Conservation (phyloP, 2,113 vertebrate species). For the Rana temporaria region DNA sequence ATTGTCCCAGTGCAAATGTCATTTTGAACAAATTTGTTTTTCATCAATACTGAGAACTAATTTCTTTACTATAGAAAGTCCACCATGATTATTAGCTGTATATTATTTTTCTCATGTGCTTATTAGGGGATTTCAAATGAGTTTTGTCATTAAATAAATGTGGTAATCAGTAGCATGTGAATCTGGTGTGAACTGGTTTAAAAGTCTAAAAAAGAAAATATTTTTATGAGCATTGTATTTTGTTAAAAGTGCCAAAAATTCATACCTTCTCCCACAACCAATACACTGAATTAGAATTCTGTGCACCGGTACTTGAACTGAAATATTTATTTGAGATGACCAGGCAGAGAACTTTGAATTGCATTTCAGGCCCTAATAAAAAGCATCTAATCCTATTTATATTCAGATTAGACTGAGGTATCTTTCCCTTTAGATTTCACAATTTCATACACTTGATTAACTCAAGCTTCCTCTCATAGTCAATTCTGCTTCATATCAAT, state of each 20-base stretch:
- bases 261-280: slow-evolving; percentile 33
- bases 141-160: too few species aligned
- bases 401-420: slow-evolving; percentile 90
- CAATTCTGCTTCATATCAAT: slow-evolving; percentile 79
- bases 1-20: too few species aligned
- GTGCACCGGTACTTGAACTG: slow-evolving; percentile 10
- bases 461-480: slow-evolving; percentile 62
- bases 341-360: slow-evolving; percentile 82
- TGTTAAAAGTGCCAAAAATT: neutral
- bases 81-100: too few species aligned
- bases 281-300: slow-evolving; percentile 39
- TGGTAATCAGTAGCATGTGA: too few species aligned
- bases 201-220: neutral
- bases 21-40: too few species aligned
- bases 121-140: too few species aligned
- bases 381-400: slow-evolving; percentile 93
- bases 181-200: too few species aligned
- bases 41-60: too few species aligned
- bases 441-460: slow-evolving; percentile 89
- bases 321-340: slow-evolving; percentile 69
- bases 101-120: too few species aligned
- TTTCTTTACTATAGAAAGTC: too few species aligned
- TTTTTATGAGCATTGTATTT: neutral
- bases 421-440: slow-evolving; percentile 87
- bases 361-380: slow-evolving; percentile 87